These are phyloP conservation scores for Drosophila orosa DNA, from an alignment of 1,140 invertebrate genomes.

Conservation along the genomic window DNA sequence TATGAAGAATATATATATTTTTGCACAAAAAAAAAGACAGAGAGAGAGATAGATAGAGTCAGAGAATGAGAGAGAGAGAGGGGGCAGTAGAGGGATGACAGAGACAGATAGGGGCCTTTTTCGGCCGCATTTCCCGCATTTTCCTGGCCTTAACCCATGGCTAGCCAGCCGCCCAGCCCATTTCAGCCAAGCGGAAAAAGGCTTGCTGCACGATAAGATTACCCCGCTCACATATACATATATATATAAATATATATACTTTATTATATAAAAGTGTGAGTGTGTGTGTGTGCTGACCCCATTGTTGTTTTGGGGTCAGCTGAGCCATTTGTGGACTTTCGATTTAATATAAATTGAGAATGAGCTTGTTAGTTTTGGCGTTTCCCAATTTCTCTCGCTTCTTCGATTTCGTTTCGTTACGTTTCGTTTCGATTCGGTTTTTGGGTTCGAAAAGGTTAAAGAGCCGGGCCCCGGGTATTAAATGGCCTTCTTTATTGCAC, in stretches of 20 bases:
- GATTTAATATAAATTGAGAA: slow-evolving; percentile 81
- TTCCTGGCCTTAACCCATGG: slow-evolving; percentile 8
- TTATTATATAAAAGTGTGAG: not conserved
- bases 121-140: slow-evolving; percentile 33
- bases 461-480: slow-evolving; percentile 49
- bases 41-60: slow-evolving; percentile 6
- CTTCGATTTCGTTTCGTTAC: slow-evolving; percentile 9
- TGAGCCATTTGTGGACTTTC: slow-evolving; percentile 57
- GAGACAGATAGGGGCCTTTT: slow-evolving; percentile 23
- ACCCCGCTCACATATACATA: slow-evolving; percentile 23
- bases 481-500: slow-evolving; percentile 74
- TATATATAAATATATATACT: slow-evolving; percentile 7
- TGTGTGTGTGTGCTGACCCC: slow-evolving; percentile 33
- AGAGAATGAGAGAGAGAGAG: not conserved
- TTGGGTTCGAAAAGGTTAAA: slow-evolving; percentile 51
- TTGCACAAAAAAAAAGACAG: not conserved
- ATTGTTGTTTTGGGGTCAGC: slow-evolving; percentile 56
- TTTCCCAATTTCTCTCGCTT: slow-evolving; percentile 41
- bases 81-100: not conserved
- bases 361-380: slow-evolving; percentile 75
- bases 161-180: slow-evolving; percentile 2
- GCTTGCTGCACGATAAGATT: slow-evolving; percentile 79
- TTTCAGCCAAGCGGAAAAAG: slow-evolving; percentile 69
- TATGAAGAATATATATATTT: slow-evolving; percentile 3
- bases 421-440: slow-evolving; percentile 13